A percentile compares a stretch with the other conserved stretches of the same genome.
phyloP scores from a whole-genome alignment of 2,888 invertebrate species.

The Oxystoma pomonae region DNA sequence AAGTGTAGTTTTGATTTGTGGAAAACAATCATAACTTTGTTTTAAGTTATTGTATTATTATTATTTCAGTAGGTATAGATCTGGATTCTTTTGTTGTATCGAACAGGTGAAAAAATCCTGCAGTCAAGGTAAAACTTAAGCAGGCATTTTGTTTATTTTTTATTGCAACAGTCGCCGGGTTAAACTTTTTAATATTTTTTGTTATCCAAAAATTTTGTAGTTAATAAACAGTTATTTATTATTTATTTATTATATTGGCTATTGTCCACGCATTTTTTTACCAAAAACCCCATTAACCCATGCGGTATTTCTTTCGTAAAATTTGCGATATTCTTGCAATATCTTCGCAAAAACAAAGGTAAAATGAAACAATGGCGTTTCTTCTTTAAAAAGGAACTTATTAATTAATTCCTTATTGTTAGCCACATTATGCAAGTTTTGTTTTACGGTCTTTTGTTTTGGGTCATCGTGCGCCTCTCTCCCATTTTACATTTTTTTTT shows the following conservation, averaged over 20 bases:
- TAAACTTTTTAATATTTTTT: too few species aligned
- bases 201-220: too few species aligned
- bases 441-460: background rate
- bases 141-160: too few species aligned
- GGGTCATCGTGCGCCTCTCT: background rate
- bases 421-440: background rate
- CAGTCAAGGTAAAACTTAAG: too few species aligned
- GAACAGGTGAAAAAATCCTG: too few species aligned
- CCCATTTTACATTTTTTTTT: background rate
- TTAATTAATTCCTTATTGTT: background rate
- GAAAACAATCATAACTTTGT: too few species aligned
- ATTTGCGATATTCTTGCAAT: background rate
- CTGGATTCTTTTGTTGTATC: too few species aligned
- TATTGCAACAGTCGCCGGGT: too few species aligned
- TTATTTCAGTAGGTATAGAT: too few species aligned
- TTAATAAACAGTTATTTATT: too few species aligned
- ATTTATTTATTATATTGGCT: background rate
- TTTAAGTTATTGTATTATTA: too few species aligned
- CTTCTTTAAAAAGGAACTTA: background rate
- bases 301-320: background rate
- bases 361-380: background rate
- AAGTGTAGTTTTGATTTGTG: too few species aligned
- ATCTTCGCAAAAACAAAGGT: background rate
- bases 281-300: background rate
- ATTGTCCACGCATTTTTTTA: background rate